Conservation (phyloP, 1,140 invertebrate genomes). For the Macrobrachium rosenbergii region DNA sequence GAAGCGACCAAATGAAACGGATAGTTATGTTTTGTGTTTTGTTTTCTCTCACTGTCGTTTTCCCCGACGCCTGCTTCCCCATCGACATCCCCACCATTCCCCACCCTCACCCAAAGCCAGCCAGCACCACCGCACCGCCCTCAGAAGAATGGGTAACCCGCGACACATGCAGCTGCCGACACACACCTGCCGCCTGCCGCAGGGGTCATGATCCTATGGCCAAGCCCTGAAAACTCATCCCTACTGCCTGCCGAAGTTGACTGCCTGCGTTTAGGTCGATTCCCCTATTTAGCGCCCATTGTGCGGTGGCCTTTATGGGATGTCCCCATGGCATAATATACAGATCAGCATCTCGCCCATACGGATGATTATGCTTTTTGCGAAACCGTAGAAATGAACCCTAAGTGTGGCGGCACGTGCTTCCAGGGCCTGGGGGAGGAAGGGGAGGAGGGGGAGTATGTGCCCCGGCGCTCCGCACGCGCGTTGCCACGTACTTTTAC, state of each 20-base stretch:
- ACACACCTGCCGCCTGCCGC: neutral
- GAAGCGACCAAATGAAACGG: too few relatives aligned
- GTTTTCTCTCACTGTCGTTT: neutral
- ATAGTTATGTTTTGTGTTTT: too few relatives aligned
- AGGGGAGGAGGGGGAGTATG: neutral
- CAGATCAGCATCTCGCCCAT: too few relatives aligned
- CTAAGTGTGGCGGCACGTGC: neutral
- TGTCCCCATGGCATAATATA: too few relatives aligned
- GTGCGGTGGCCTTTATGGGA: too few relatives aligned
- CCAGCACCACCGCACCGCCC: neutral
- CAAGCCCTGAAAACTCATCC: too few relatives aligned
- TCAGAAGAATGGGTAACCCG: slow-evolving; percentile 4
- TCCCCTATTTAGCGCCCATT: too few relatives aligned
- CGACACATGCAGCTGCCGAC: slow-evolving; percentile 11
- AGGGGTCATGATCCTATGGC: neutral
- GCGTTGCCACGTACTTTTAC: neutral
- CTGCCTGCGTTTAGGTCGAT: too few relatives aligned
- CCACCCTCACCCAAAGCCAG: neutral
- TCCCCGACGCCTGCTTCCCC: neutral
- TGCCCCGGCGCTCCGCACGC: neutral
- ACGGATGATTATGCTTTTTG: neutral
- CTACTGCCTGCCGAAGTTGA: too few relatives aligned
- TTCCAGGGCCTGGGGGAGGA: neutral
- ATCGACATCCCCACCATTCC: neutral
- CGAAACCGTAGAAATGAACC: neutral